Evolutionary conservation across 1,140 invertebrate genomes (phyloP).

Genomic region (Homalodisca vitripennis): DNA sequence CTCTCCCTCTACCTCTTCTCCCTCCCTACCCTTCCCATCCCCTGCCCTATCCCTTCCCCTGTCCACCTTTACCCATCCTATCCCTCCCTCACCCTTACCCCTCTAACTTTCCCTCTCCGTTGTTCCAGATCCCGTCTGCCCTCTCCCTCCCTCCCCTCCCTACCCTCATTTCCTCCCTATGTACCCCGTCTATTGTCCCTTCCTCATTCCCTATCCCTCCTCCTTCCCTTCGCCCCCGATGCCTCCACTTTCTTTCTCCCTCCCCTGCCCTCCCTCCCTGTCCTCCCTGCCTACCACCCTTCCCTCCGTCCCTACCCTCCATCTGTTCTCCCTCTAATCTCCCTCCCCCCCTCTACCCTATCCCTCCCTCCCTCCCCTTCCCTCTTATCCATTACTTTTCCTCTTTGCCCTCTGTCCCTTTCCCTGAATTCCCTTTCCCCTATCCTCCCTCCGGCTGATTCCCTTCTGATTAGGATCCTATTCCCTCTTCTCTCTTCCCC

Average conservation of each 20-base stretch:
- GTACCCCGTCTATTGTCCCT: background rate
- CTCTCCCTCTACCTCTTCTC: too few species aligned
- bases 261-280: background rate
- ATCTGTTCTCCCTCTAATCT: background rate
- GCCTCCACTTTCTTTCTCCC: background rate
- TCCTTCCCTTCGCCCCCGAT: background rate
- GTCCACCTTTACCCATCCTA: too few species aligned
- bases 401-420: background rate
- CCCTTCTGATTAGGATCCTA: background rate
- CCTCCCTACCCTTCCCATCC: too few species aligned
- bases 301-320: background rate
- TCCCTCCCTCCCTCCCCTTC: background rate
- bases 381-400: background rate
- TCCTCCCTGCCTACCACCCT: background rate
- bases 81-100: too few species aligned
- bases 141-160: background rate
- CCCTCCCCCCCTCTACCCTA: background rate
- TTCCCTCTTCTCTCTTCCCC: background rate
- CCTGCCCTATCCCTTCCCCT: too few species aligned
- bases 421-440: background rate
- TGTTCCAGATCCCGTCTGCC: background rate
- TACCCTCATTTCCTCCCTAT: background rate
- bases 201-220: background rate
- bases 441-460: background rate
- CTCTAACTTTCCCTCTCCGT: too few species aligned